phyloP scores from a whole-genome alignment of 2,797 vertebrate species.

The Pipistrellus nathusii region DNA sequence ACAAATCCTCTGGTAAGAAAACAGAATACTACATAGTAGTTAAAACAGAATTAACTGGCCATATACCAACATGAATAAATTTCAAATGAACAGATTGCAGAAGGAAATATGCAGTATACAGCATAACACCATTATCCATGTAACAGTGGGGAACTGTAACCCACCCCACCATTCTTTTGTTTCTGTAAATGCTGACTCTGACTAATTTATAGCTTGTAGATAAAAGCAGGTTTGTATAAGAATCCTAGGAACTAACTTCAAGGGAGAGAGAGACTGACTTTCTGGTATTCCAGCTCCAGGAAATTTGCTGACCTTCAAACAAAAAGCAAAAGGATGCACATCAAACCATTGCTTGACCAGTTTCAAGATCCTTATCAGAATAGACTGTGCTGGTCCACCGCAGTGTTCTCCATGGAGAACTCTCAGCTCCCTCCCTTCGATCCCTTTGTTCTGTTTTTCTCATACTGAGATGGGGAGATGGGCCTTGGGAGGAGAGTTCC shows the following conservation, averaged over 20 bases:
- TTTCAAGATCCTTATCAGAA: not conserved
- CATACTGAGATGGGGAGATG: too few relatives aligned
- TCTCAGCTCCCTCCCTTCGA: not conserved
- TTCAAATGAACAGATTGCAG: not conserved
- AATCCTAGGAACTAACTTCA: too few relatives aligned
- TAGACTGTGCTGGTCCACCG: too few relatives aligned
- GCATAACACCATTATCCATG: not conserved
- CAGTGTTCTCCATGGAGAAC: not conserved
- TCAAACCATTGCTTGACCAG: not conserved
- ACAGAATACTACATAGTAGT: not conserved
- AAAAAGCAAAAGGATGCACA: too few relatives aligned
- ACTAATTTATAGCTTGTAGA: not conserved
- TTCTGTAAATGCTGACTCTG: not conserved
- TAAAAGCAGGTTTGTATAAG: not conserved
- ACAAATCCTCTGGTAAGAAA: constrained; percentile 11
- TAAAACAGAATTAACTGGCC: constrained; percentile 15
- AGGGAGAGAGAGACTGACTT: too few relatives aligned
- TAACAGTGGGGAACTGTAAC: too few relatives aligned
- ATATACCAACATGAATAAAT: not conserved
- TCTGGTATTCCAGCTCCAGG: too few relatives aligned
- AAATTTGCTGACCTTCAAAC: too few relatives aligned
- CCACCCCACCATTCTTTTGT: not conserved
- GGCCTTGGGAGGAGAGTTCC: too few relatives aligned
- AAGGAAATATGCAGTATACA: not conserved
- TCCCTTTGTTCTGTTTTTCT: not conserved